phyloP scores from a whole-genome alignment of 2,113 vertebrate genomes.

The Noctilio leporinus region DNA sequence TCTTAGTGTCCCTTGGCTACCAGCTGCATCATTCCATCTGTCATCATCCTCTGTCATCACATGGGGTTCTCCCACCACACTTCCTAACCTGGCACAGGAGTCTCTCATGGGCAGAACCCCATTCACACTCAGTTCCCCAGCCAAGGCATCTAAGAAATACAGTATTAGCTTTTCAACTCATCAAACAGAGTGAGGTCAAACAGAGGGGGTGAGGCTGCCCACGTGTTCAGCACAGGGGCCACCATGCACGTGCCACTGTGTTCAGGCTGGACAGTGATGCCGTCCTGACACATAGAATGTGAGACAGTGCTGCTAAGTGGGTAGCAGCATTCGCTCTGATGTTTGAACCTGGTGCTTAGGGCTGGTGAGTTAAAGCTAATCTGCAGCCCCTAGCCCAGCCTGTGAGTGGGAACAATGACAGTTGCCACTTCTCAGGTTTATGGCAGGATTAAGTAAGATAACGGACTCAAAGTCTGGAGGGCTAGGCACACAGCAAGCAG shows the following conservation, averaged over 20 bases:
- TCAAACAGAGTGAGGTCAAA: neutral
- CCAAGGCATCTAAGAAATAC: neutral
- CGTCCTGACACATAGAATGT: neutral
- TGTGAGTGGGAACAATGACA: neutral
- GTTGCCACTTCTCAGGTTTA: neutral
- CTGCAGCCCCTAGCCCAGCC: neutral
- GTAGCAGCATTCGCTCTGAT: no score
- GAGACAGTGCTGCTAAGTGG: neutral
- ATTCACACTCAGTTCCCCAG: neutral
- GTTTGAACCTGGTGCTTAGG: neutral
- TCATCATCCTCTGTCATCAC: neutral
- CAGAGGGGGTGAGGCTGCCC: neutral
- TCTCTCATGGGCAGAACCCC: neutral
- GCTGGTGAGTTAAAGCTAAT: neutral
- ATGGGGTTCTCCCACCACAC: neutral
- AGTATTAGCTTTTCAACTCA: neutral
- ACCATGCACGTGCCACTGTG: accelerated
- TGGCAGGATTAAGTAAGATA: neutral
- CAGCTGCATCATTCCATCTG: neutral
- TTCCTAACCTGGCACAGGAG: neutral
- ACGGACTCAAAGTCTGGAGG: neutral
- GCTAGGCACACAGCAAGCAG: neutral
- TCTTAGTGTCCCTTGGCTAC: neutral
- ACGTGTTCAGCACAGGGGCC: neutral
- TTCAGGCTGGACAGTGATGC: accelerated